Percentiles rank a stretch among this genome's conserved stretches.
These are phyloP conservation scores for Apus apus DNA, from an alignment of 2,113 vertebrate genomes.

Conservation along the genomic window DNA sequence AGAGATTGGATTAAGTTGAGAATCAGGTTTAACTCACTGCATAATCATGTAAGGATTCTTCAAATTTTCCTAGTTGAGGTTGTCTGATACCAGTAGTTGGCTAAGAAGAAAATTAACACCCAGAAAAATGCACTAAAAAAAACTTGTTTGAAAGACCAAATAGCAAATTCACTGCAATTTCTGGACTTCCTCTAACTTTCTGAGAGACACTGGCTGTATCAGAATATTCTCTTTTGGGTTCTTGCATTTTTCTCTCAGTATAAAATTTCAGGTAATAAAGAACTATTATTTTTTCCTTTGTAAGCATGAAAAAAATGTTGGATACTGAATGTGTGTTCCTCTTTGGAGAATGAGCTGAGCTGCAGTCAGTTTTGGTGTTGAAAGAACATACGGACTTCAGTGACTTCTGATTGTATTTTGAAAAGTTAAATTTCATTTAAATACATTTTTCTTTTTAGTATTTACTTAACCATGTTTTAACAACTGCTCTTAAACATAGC, in stretches of 20 bases:
- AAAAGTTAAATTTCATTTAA: conserved; percentile 27
- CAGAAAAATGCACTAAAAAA: background rate
- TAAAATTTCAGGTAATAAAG: conserved; percentile 3
- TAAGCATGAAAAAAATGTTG: background rate
- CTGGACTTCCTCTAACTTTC: conserved; percentile 16
- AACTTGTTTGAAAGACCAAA: background rate
- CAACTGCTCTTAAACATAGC: background rate
- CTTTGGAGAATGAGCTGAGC: conserved; percentile 4
- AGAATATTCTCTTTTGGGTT: conserved; percentile 50
- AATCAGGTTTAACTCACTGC: conserved; percentile 14
- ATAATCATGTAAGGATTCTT: conserved; percentile 25
- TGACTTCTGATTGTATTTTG: conserved; percentile 45
- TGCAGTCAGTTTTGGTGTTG: conserved; percentile 24
- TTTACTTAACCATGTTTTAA: conserved; percentile 29
- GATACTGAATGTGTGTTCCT: background rate
- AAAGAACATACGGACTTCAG: conserved; percentile 18
- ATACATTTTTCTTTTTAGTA: background rate
- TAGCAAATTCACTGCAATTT: background rate
- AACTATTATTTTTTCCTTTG: conserved; percentile 40
- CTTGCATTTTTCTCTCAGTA: conserved; percentile 17
- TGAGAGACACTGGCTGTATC: background rate
- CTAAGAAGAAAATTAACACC: background rate
- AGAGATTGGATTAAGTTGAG: conserved; percentile 6
- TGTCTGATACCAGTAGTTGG: background rate
- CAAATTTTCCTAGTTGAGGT: background rate